Base-by-base conservation (phyloP, 1,140 invertebrate genomes). In the Oppia nitens region DNA sequence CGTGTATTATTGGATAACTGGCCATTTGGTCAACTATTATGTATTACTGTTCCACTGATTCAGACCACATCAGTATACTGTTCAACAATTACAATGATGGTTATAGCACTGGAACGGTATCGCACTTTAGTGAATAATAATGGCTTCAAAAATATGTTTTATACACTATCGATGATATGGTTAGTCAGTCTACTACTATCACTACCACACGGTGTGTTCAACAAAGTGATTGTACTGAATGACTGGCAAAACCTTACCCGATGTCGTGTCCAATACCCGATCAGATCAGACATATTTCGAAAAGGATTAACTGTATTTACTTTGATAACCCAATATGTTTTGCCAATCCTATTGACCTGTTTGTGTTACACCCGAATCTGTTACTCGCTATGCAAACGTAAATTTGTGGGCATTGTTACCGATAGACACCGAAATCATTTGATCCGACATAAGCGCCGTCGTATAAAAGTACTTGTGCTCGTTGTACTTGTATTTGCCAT, bases 1-100 rank as follows among this genome's bases (percentile, higher is more conserved):
- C 62, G 70, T 20, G 64, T 68, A 0, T 62, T 71, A 20, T 29
- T 67, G 29, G 62, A 64, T 14, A 68, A 74, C 45, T 76, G 75
- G 75, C 69, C 70, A 0, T 75, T 77, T 60, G 75, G 75, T 1
- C 40, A 53, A 11, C 64, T 72, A 6, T 63, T 77, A 57, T 78
- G 76, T 62, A 68, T 70, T 20, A 55, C 74, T 20, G 69, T 76
- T n/a, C 75, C 75, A 20, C 72, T 75, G 24, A 71, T 76, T 1
- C 70, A 78, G 28, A 28, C 47, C 2, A 29, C 56, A 2, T 58
- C 23, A n/a, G 56, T 58, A 1, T 78, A 77, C 63, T 76, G 76
- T 11, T 77, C 75, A 0, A 76, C 76, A 0, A 72, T 77, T 52
- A 78, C 77, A 4, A 71, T 77, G 64, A 73, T 72, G 4, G 71